Conservation (phyloP, 2,113 vertebrate species). For the Fukomys damarensis region DNA sequence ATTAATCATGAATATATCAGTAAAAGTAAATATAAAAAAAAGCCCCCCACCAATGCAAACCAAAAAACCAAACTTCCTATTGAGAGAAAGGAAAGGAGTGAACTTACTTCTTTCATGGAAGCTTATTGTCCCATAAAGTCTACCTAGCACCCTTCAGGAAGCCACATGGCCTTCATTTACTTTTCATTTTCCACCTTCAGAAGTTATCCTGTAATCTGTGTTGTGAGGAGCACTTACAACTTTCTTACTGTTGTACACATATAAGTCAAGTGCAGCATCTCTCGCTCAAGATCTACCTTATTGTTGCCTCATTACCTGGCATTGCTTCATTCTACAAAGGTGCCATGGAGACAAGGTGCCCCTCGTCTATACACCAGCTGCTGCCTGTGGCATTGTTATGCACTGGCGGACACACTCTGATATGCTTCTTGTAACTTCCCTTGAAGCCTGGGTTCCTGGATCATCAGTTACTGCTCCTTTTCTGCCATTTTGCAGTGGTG, state of each 20-base stretch:
- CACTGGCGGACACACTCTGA: neutral
- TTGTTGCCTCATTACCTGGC: neutral
- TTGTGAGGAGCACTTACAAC: neutral
- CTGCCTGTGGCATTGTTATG: neutral
- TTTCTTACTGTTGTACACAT: neutral
- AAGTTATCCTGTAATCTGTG: rapidly evolving
- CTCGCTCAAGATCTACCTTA: neutral
- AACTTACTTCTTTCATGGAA: neutral
- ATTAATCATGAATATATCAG: too few relatives aligned
- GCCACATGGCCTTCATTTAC: neutral
- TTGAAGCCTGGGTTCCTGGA: too few relatives aligned
- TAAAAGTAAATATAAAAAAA: too few relatives aligned
- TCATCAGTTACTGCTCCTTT: neutral
- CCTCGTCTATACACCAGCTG: rapidly evolving
- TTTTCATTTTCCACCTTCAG: neutral
- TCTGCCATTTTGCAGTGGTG: neutral
- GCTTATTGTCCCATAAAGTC: too few relatives aligned
- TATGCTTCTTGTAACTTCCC: neutral
- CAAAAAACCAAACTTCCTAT: too few relatives aligned
- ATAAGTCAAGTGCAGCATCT: too few relatives aligned
- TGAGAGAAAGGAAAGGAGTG: neutral
- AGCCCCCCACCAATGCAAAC: too few relatives aligned
- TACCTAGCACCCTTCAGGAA: neutral
- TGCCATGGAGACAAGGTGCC: neutral
- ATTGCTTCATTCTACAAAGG: neutral